Evolutionary conservation across 2,113 vertebrate genomes (phyloP).

Genomic region (Alosa alosa): DNA sequence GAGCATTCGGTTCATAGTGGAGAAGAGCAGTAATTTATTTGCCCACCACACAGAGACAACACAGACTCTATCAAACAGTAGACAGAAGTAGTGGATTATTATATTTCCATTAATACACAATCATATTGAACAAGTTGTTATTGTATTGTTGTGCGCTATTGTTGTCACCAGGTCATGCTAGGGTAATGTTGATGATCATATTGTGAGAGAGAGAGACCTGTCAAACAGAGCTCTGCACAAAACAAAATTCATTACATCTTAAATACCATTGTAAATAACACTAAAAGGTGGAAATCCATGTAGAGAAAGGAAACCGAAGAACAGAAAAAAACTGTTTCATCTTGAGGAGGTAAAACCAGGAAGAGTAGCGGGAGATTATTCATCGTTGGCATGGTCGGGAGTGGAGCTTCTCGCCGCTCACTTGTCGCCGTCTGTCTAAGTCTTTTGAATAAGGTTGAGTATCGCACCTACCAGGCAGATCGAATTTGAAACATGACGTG

Average conservation of each 20-base stretch:
- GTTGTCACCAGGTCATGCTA: not conserved
- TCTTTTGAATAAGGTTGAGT: conserved; percentile 41
- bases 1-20: not conserved
- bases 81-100: not conserved
- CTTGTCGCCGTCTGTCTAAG: not conserved
- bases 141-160: not conserved
- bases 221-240: not conserved
- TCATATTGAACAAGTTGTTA: not conserved
- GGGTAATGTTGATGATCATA: not conserved
- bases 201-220: not conserved
- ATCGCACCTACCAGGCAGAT: conserved; percentile 85
- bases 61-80: not conserved
- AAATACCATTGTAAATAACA: not conserved
- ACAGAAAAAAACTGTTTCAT: not conserved
- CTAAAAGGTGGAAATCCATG: conserved; percentile 2
- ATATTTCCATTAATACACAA: not conserved
- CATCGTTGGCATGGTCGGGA: conserved; percentile 9
- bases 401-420: not conserved
- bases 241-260: not conserved
- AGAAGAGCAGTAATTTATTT: not conserved
- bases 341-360: not conserved
- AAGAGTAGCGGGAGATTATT: conserved; percentile 29
- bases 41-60: not conserved
- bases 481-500: conserved; percentile 94
- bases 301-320: not conserved